These are phyloP conservation scores for Leptoclinus maculatus DNA, from an alignment of 2,797 vertebrate species.

Conservation along the genomic window DNA sequence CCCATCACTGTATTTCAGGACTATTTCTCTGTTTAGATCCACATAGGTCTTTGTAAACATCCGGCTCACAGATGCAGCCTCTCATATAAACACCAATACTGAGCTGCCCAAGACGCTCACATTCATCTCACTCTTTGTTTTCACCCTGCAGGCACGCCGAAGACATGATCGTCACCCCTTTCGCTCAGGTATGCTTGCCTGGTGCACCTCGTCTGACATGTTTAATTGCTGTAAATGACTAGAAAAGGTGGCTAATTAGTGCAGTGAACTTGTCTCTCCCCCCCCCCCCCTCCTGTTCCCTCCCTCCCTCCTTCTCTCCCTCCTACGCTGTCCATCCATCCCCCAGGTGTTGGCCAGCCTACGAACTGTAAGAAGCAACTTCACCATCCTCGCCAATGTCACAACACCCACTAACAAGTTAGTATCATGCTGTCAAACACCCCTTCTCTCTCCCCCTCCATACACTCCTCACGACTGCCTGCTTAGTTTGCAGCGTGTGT, in stretches of 20 bases:
- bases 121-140: constrained; percentile 28
- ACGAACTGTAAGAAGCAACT: constrained; percentile 96
- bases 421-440: constrained; percentile 81
- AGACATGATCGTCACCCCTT: constrained; percentile 96
- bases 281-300: background rate
- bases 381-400: constrained; percentile 95
- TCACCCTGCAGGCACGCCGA: constrained; percentile 87
- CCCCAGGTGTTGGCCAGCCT: constrained; percentile 95
- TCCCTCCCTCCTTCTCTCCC: constrained; percentile 43
- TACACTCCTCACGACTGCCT: constrained; percentile 61
- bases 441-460: constrained; percentile 27
- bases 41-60: constrained; percentile 61
- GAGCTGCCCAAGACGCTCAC: constrained; percentile 25
- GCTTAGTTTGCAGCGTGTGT: constrained; percentile 63
- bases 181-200: constrained; percentile 89
- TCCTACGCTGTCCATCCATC: constrained; percentile 69
- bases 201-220: constrained; percentile 14
- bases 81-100: constrained; percentile 56
- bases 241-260: constrained; percentile 56
- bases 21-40: constrained; percentile 61
- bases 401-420: constrained; percentile 93
- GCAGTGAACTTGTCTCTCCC: constrained; percentile 62
- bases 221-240: constrained; percentile 53
- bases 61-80: constrained; percentile 40
- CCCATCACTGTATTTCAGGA: constrained; percentile 35